Evolutionary conservation across 2,888 invertebrate species (phyloP).

Genomic region (Cylindroiulus punctatus): DNA sequence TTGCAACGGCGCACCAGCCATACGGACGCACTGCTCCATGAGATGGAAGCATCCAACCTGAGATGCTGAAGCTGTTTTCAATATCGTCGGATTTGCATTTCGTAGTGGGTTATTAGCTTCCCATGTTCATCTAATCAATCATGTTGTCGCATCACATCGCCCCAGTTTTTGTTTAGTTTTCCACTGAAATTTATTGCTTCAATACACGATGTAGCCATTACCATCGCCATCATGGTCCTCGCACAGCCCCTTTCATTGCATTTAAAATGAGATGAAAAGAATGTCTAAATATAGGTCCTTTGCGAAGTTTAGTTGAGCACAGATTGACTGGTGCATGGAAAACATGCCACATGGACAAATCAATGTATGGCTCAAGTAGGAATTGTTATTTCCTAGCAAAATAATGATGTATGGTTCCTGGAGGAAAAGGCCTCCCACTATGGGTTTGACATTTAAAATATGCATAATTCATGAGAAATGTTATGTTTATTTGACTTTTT

Average conservation of each 20-base stretch:
- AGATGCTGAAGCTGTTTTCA: not conserved
- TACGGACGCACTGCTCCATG: too few species aligned
- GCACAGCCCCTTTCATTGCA: not conserved
- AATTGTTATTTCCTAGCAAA: too few species aligned
- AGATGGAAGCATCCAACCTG: not conserved
- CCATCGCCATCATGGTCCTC: not conserved
- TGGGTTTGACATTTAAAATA: too few species aligned
- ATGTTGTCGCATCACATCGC: not conserved
- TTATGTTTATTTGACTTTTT: too few species aligned
- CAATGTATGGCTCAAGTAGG: not conserved
- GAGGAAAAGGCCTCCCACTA: too few species aligned
- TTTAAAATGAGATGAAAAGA: not conserved
- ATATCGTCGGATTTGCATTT: constrained; percentile 35
- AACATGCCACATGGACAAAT: not conserved
- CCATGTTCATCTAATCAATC: constrained; percentile 47
- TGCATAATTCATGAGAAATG: too few species aligned
- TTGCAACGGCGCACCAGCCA: not conserved
- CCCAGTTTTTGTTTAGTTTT: not conserved
- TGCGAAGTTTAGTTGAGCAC: not conserved
- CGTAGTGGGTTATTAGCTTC: constrained; percentile 44
- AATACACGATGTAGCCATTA: not conserved
- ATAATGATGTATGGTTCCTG: too few species aligned
- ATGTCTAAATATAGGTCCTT: not conserved
- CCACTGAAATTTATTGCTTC: not conserved
- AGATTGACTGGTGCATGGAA: not conserved